Evolutionary conservation across 1,140 invertebrate genomes (phyloP).

Genomic region (Apis florea): DNA sequence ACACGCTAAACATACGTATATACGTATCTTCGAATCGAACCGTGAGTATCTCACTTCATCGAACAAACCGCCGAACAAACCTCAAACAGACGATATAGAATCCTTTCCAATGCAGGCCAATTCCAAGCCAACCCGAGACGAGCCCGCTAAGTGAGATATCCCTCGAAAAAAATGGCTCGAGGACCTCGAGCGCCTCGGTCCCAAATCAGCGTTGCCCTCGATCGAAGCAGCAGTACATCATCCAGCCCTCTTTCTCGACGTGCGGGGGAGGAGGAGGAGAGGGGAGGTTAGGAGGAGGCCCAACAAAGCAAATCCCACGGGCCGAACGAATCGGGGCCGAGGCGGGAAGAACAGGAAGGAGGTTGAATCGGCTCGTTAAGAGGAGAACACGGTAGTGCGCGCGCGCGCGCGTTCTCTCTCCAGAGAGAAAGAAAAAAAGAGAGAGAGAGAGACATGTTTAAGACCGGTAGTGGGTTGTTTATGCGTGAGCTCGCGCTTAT

Average conservation of each 20-base stretch:
- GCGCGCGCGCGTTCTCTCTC: not conserved
- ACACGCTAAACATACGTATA: no score
- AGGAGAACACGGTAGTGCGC: constrained; percentile 33
- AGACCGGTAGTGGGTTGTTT: constrained; percentile 72
- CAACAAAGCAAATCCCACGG: constrained; percentile 33
- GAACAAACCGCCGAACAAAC: no score
- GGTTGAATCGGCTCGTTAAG: constrained; percentile 50
- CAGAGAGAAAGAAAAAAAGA: no score
- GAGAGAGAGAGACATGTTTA: constrained; percentile 62
- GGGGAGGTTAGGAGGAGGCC: no score
- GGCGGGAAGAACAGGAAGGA: constrained; percentile 22
- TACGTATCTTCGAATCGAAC: no score
- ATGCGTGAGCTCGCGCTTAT: constrained; percentile 68
- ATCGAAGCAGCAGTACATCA: constrained; percentile 29
- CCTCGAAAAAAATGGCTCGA: not conserved
- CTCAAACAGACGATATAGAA: not conserved
- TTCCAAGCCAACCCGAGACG: fast-evolving
- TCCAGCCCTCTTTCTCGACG: not conserved
- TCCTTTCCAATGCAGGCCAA: not conserved
- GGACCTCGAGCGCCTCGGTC: no score
- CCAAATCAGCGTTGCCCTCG: not conserved
- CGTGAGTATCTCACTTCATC: not conserved
- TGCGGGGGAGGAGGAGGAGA: constrained; percentile 19
- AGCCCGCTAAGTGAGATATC: constrained; percentile 30
- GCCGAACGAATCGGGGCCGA: constrained; percentile 43